A percentile compares a stretch with the other conserved stretches of the same genome.
Conservation (phyloP, 2,888 invertebrate genomes). For the Monochamus alternatus region DNA sequence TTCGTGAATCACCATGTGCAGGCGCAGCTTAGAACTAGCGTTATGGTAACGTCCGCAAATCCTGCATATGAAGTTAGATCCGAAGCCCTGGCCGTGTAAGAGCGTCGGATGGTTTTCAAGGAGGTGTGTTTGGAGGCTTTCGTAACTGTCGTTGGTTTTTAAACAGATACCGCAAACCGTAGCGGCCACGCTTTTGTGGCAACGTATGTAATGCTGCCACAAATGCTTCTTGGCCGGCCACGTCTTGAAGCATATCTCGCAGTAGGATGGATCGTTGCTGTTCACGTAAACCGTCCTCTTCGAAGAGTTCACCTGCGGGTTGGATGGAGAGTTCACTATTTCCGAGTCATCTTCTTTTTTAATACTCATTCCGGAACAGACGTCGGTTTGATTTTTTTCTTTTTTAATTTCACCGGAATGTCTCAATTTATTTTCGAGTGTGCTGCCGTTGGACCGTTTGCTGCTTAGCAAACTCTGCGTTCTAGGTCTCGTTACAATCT, state of each 20-base stretch:
- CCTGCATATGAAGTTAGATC: slow-evolving; percentile 75
- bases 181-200: slow-evolving; percentile 74
- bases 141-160: slow-evolving; percentile 73
- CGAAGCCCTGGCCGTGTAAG: slow-evolving; percentile 72
- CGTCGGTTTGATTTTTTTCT: not conserved
- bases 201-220: slow-evolving; percentile 76
- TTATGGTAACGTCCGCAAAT: slow-evolving; percentile 74
- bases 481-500: slow-evolving; percentile 26
- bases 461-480: slow-evolving; percentile 6
- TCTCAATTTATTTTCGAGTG: not conserved
- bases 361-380: not conserved
- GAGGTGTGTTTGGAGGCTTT: slow-evolving; percentile 67
- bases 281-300: slow-evolving; percentile 74
- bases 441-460: slow-evolving; percentile 4
- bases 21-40: slow-evolving; percentile 73
- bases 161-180: slow-evolving; percentile 76
- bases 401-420: not conserved
- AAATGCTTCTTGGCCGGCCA: slow-evolving; percentile 77
- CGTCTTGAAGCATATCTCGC: slow-evolving; percentile 76
- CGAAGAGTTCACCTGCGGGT: slow-evolving; percentile 62
- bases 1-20: slow-evolving; percentile 76
- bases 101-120: slow-evolving; percentile 71
- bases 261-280: slow-evolving; percentile 69
- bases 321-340: slow-evolving; percentile 42
- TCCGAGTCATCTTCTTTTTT: slow-evolving; percentile 51